Evolutionary conservation across 1,140 invertebrate species (phyloP), one percentile per base, ranked within the genome.

Genomic region (Aradophagus sp.): DNA sequence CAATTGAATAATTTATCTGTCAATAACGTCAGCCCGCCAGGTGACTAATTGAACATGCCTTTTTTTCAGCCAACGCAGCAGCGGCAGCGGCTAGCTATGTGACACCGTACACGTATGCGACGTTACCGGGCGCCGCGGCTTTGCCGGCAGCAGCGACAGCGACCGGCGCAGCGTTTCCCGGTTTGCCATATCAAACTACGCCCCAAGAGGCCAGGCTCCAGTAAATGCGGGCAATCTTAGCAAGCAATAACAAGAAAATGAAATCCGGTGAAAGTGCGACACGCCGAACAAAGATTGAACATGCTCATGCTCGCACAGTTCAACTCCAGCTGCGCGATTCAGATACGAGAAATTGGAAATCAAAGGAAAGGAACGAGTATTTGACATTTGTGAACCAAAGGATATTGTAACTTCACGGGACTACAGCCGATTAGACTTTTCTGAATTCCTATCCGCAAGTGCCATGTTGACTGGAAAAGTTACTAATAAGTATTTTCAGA

Each of bases 71-170:
- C 14, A 86, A 85, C 13, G 84, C 83, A 63, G 88, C 88, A 6
- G 88, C 88, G 5, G 89, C 89, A 26, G 90, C 89, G 20, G 90
- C 90, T 5, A 90, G 90, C 69, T 92, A 92, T 78, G 87, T 92
- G 82, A 88, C 89, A n/a, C 91, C 90, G 0, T 92, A 92, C 75
- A 88, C 91, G 20, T 90, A 90, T 71, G 87, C 89, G 13, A 83
- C 88, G 20, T 79, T 92, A 58, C 91, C 88, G 45, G 88, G 88
- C 74, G 87, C 87, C 6, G 86, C 84, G 20, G 86, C 80, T 34
- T 84, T 90, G 29, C 90, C 88, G 7, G 87, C 74, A 74, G 87
- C 83, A 27, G 81, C 83, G 32, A 83, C 83, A 48, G 82, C 83
- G 34, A 82, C 84, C 29, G 84, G 82, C 5, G 82, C 83, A n/a